These are phyloP conservation scores for Popillia japonica DNA, from an alignment of 1,140 invertebrate species.

Conservation along the genomic window DNA sequence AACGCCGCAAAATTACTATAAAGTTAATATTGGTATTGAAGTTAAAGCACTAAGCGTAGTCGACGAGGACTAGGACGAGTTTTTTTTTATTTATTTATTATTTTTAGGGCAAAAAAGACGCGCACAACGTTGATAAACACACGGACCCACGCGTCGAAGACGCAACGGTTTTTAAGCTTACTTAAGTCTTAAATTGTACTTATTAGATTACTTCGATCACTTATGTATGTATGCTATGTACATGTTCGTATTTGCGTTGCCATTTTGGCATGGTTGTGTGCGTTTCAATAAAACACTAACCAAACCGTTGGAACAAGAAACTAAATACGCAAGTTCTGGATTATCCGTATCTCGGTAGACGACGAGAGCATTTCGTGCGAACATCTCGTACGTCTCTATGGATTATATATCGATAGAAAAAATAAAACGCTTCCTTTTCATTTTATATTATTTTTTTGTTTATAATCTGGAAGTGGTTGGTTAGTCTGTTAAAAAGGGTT, in stretches of 20 bases:
- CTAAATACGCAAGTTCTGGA: conserved; percentile 42
- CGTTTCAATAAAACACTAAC: conserved; percentile 46
- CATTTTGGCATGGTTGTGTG: conserved; percentile 49
- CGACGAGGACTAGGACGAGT: not conserved
- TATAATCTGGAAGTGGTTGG: conserved; percentile 52
- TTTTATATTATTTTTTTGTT: not conserved
- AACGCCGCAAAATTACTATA: too few species aligned
- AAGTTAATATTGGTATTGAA: too few species aligned
- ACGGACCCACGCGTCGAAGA: not conserved
- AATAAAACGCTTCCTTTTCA: conserved; percentile 51
- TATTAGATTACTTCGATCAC: conserved; percentile 56
- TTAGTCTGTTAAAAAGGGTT: conserved; percentile 50
- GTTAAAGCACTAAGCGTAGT: conserved; percentile 25
- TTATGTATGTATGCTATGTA: conserved; percentile 53
- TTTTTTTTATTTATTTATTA: not conserved
- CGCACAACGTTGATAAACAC: conserved; percentile 11
- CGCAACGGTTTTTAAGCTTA: conserved; percentile 27
- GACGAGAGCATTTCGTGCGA: too few species aligned
- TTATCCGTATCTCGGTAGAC: conserved; percentile 51
- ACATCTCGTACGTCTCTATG: too few species aligned
- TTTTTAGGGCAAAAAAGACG: conserved; percentile 1
- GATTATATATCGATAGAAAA: conserved; percentile 47
- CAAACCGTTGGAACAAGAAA: conserved; percentile 20
- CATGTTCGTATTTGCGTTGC: conserved; percentile 54
- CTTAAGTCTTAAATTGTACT: conserved; percentile 54